Conservation (phyloP, 2,888 invertebrate species). For the Microlaimidae sp. region DNA sequence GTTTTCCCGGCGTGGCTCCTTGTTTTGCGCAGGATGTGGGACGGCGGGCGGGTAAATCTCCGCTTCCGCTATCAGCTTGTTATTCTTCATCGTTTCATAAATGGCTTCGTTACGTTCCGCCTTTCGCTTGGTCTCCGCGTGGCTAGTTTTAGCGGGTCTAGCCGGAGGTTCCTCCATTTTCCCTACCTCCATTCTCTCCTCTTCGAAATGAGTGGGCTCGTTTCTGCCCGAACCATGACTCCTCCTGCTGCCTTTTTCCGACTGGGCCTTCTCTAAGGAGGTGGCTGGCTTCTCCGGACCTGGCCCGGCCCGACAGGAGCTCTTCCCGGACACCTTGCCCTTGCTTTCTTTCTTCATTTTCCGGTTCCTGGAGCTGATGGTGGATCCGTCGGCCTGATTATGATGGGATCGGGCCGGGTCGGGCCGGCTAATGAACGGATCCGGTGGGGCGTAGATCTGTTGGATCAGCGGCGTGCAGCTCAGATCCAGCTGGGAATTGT, state of each 20-base stretch:
- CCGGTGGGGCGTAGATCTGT: neutral
- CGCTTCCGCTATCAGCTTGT: neutral
- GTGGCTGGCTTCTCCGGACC: neutral
- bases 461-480: neutral
- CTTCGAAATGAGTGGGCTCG: neutral
- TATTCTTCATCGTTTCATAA: slow-evolving; percentile 11
- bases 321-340: neutral
- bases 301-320: too few species aligned
- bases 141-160: too few species aligned
- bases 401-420: neutral
- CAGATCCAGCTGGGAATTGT: too few species aligned
- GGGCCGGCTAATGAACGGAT: too few species aligned
- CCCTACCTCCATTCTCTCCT: neutral
- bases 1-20: neutral
- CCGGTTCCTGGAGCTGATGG: too few species aligned
- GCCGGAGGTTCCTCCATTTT: too few species aligned
- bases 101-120: neutral
- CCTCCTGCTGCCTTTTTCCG: too few species aligned
- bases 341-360: neutral
- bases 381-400: neutral
- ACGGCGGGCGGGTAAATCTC: neutral
- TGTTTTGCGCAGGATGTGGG: neutral
- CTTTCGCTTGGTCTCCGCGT: neutral
- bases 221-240: neutral
- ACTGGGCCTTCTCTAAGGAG: too few species aligned